phyloP scores from a whole-genome alignment of 2,888 invertebrate genomes.

The Cataglyphis rosenhaueri region DNA sequence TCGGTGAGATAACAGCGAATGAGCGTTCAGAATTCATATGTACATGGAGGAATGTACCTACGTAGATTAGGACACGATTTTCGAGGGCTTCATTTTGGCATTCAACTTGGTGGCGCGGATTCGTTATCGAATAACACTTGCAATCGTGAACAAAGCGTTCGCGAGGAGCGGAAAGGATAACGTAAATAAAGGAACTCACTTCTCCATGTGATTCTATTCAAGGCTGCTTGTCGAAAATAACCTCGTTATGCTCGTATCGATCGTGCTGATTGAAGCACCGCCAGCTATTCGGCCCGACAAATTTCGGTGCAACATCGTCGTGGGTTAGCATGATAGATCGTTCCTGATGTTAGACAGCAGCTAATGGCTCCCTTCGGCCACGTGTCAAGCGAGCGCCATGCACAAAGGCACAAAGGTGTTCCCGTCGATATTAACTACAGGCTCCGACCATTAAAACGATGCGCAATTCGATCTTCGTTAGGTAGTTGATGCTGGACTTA shows the following conservation, averaged over 20 bases:
- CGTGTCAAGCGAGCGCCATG: conserved; percentile 26
- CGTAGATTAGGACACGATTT: neutral
- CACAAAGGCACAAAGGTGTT: conserved; percentile 6
- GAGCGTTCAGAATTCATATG: conserved; percentile 1
- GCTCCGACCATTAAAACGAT: neutral
- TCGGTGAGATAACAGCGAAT: conserved; percentile 1
- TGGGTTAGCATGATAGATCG: conserved; percentile 56
- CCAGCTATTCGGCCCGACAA: conserved; percentile 38
- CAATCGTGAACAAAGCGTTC: neutral
- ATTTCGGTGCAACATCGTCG: conserved; percentile 63
- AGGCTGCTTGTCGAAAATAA: conserved; percentile 8
- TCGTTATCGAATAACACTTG: neutral
- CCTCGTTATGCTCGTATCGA: conserved; percentile 18
- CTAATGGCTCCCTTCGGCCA: conserved; percentile 64
- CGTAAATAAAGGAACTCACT: neutral
- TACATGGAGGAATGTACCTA: neutral
- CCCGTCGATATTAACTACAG: conserved; percentile 22
- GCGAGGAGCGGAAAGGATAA: neutral
- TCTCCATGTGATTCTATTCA: neutral
- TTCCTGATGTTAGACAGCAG: conserved; percentile 18
- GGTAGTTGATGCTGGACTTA: neutral
- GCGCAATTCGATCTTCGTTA: conserved; percentile 14
- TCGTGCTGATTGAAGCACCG: conserved; percentile 26
- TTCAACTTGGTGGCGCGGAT: neutral
- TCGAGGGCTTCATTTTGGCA: neutral